phyloP scores from a whole-genome alignment of 2,888 invertebrate genomes.

The Cryptophagus acutangulus region DNA sequence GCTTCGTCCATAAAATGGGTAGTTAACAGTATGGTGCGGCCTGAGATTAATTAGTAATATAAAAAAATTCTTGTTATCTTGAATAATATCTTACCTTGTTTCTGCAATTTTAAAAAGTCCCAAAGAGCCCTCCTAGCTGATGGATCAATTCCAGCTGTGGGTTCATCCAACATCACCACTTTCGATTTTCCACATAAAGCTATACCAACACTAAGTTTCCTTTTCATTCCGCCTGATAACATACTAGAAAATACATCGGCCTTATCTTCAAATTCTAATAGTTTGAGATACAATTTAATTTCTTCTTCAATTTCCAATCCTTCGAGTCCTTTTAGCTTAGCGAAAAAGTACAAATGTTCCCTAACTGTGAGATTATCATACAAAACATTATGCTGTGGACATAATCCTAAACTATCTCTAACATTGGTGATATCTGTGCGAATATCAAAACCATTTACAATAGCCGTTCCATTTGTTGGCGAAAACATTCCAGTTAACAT shows the following conservation, averaged over 20 bases:
- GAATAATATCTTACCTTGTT: too few relatives aligned
- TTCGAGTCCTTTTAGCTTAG: slow-evolving; percentile 62
- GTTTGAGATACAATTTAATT: slow-evolving; percentile 58
- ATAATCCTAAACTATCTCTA: slow-evolving; percentile 68
- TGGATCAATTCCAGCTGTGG: slow-evolving; percentile 84
- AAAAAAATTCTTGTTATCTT: too few relatives aligned
- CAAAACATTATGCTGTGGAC: slow-evolving; percentile 82
- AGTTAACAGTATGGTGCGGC: slow-evolving; percentile 76
- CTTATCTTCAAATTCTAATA: slow-evolving; percentile 65
- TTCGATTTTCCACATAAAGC: slow-evolving; percentile 72
- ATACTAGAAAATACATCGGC: slow-evolving; percentile 55
- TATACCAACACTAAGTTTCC: slow-evolving; percentile 70
- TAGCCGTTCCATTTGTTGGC: slow-evolving; percentile 64
- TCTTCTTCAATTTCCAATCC: slow-evolving; percentile 56
- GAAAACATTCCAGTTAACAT: slow-evolving; percentile 80
- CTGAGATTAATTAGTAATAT: too few relatives aligned
- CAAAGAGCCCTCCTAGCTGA: slow-evolving; percentile 78
- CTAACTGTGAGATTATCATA: slow-evolving; percentile 77
- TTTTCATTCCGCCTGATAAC: slow-evolving; percentile 73
- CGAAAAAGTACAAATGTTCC: slow-evolving; percentile 80
- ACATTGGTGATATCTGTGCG: slow-evolving; percentile 58
- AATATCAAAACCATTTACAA: slow-evolving; percentile 68
- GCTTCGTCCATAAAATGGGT: slow-evolving; percentile 93
- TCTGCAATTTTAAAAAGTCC: slow-evolving; percentile 72
- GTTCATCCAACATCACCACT: slow-evolving; percentile 69